A percentile compares a stretch with the other conserved stretches of the same genome.
Evolutionary conservation across 1,140 invertebrate genomes (phyloP).

Genomic region (Drosophila neocordata): DNA sequence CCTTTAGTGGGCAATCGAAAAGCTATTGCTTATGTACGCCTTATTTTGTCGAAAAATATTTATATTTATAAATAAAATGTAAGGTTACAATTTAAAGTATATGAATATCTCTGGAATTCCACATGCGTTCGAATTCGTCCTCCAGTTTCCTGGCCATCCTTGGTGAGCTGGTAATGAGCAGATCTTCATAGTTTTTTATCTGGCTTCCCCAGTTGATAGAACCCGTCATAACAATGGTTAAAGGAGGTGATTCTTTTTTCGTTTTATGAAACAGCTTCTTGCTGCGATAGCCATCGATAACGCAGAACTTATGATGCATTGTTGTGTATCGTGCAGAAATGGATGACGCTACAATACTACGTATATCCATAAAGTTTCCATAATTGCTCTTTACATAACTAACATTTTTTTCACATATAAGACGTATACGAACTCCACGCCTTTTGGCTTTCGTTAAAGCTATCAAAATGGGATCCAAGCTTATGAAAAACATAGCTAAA

Average conservation of each 20-base stretch:
- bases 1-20: conserved; percentile 50
- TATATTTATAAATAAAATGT: conserved; percentile 38
- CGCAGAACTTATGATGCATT: conserved; percentile 48
- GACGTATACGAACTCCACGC: conserved; percentile 30
- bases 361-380: neutral
- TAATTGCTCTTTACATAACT: neutral
- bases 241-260: neutral
- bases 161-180: conserved; percentile 24
- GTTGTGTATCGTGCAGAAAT: neutral
- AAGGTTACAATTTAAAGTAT: neutral
- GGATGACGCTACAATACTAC: neutral
- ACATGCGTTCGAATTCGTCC: conserved; percentile 29
- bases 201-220: conserved; percentile 30
- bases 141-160: conserved; percentile 19
- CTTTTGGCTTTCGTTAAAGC: neutral
- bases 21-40: conserved; percentile 17
- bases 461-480: neutral
- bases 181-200: conserved; percentile 25
- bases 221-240: conserved; percentile 22
- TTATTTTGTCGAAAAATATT: conserved; percentile 27
- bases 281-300: conserved; percentile 36
- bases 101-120: neutral
- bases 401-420: conserved; percentile 13
- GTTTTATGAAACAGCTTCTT: neutral
- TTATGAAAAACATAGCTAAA: conserved; percentile 29